These are phyloP conservation scores for Dicerorhinus sumatrensis DNA, from an alignment of 2,113 vertebrate species.

Conservation along the genomic window DNA sequence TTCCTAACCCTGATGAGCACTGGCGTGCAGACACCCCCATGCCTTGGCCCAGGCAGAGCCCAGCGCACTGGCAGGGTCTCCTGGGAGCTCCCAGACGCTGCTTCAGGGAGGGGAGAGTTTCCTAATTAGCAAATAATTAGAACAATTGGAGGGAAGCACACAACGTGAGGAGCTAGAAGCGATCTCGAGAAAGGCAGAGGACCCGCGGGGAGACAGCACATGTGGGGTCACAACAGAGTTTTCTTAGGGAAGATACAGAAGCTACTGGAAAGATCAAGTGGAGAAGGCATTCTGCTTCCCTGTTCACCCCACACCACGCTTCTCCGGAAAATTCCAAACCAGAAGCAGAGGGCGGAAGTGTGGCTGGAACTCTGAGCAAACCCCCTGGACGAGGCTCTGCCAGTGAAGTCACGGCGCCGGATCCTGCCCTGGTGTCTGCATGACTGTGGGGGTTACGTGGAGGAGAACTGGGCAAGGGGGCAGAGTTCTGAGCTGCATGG, in stretches of 20 bases:
- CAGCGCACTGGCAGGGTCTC: fast-evolving
- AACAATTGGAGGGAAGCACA: not conserved
- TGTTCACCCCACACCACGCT: not conserved
- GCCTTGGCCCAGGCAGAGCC: not conserved
- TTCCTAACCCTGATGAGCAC: fast-evolving
- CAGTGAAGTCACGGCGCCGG: not conserved
- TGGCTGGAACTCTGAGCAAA: not conserved
- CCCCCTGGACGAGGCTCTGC: fast-evolving
- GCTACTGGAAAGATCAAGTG: not conserved
- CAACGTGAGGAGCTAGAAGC: not conserved
- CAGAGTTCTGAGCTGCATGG: not conserved
- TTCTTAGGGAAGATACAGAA: not conserved
- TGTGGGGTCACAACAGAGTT: not conserved
- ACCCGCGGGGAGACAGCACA: not conserved
- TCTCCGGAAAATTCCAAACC: not conserved
- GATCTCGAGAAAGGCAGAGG: not conserved
- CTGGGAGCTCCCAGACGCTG: not conserved
- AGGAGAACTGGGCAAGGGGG: not conserved
- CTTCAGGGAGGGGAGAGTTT: not conserved
- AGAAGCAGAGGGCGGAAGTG: too few relatives aligned
- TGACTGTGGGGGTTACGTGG: too few relatives aligned
- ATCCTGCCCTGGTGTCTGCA: not conserved
- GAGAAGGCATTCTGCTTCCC: fast-evolving
- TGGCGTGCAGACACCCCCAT: fast-evolving
- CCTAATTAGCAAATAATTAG: conserved; percentile 36